Base-by-base conservation (phyloP, 2,888 invertebrate genomes). In the Hypolimnas misippus region DNA sequence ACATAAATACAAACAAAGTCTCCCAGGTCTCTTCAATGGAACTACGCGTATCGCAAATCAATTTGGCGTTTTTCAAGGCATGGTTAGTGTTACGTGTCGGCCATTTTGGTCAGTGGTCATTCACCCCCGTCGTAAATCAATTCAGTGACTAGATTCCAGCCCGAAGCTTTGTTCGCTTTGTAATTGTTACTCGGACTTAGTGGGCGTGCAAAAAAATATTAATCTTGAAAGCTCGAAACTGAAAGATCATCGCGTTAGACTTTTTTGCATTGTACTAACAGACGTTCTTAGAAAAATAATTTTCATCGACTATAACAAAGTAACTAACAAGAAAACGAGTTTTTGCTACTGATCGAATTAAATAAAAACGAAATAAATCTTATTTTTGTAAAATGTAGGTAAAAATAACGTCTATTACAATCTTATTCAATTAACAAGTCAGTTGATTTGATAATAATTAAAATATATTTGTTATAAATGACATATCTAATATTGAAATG, bases 51-150 rank as follows among this genome's bases (percentile, higher is more conserved):
- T 67, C 59, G 66, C 66, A 66, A 69, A 71, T 71, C 68, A 69
- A 66, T 69, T 70, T 64, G 60, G 63, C 54, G 57, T 67, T 70
- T 49, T 67, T 63, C 56, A 57, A 59, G 52, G 63, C 60, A 65
- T 58, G 67, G 65, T 67, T 69, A 67, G 63, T 69, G 61, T 67
- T 66, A 70, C 72, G 60, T 61, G 73, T 71, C 76, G 70, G 77
- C 76, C 76, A 76, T 77, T 76, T 75, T 76, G 74, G 71, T 66
- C 62, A 54, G 55, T 61, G 77, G 75, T 73, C 75, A 59, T 69
- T 71, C 74, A 76, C 73, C 67, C 62, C 56, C 56, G 61, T 71
- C 70, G 73, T 72, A 76, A 77, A 77, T 77, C 76, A 75, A 63
- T 66, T 68, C 50, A 38, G 33, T n/a, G 51, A 58, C 57, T 69